phyloP scores from a whole-genome alignment of 1,140 invertebrate genomes.

The Phymastichus coffea region DNA sequence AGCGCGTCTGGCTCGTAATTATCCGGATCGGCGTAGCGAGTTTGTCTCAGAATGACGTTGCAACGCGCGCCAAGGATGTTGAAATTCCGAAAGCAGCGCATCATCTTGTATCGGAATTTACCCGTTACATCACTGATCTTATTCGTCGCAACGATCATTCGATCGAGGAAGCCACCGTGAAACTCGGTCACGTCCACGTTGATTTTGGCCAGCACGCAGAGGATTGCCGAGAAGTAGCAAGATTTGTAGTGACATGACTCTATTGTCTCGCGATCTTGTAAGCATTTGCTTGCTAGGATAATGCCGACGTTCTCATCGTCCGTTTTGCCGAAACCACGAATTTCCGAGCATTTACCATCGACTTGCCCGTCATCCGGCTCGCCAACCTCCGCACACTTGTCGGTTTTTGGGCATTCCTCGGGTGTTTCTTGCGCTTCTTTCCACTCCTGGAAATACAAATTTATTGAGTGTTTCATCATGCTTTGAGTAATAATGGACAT shows the following conservation, averaged over 20 bases:
- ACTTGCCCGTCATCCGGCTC: not conserved
- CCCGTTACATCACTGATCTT: constrained; percentile 39
- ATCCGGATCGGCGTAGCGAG: constrained; percentile 37
- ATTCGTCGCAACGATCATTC: constrained; percentile 35
- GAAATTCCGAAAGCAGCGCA: constrained; percentile 41
- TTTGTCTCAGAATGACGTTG: constrained; percentile 44
- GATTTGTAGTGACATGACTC: constrained; percentile 40
- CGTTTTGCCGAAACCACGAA: constrained; percentile 28
- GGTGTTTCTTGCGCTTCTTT: constrained; percentile 1
- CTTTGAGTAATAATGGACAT: no score
- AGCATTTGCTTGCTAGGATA: constrained; percentile 34
- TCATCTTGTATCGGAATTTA: constrained; percentile 39
- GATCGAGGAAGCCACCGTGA: constrained; percentile 35
- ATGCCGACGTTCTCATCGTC: constrained; percentile 34
- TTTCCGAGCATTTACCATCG: not conserved
- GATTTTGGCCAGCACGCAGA: constrained; percentile 46
- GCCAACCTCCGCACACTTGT: not conserved
- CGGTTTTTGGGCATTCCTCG: not conserved
- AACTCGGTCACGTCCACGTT: constrained; percentile 35
- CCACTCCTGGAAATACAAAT: no score
- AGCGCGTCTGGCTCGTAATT: constrained; percentile 34
- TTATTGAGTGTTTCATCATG: no score
- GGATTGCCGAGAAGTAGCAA: constrained; percentile 44
- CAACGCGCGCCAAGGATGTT: constrained; percentile 37
- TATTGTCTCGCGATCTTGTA: constrained; percentile 28